Evolutionary conservation across 2,888 invertebrate species (phyloP), one percentile per base, ranked within the genome.

Genomic region (Clistopyga incitator): DNA sequence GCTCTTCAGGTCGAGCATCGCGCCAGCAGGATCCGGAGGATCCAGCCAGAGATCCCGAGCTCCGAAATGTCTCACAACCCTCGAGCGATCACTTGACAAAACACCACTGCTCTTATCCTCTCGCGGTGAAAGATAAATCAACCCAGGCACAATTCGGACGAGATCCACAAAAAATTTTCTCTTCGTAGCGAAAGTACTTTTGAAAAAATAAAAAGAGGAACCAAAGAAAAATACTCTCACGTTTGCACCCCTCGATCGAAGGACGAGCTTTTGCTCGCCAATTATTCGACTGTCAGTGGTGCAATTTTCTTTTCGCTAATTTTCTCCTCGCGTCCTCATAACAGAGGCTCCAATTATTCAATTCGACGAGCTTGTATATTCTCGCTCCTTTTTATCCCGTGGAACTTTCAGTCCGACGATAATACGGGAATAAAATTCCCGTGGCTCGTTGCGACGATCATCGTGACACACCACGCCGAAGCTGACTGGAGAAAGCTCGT

Each of bases 1-100:
- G 93, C 97, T 97, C 94, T 98, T 98, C 93, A 98, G 97, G 95
- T 98, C 98, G 94, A 98, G 95, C 98, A 98, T 98, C 92, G 91
- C 90, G 90, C 82, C 75, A 72, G 61, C 75, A 72, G 61, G 25
- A 18, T 68, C 38, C 78, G 75, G 18, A 72, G 68, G 67, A 72
- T 65, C 65, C 59, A n/a, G n/a, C 20, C 71, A 72, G 67, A 72
- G 67, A 76, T 65, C 65, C 59, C 18, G 8, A 50, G 34, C 50
- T 50, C 47, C 34, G 65, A 56, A 45, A 61, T 56, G 20, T 10
- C 23, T 59, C 74, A 72, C 70, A 68, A 65, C 34, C 61, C 47
- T 25, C 34, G 13, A 25, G 34, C 47, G 61, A 74, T 61, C 78
- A 81, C 78, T 75, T 70, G 3, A 64, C n/a, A 77, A 50, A 78